Base-by-base conservation (phyloP, 2,888 invertebrate genomes). In the Drosophila infuscata region DNA sequence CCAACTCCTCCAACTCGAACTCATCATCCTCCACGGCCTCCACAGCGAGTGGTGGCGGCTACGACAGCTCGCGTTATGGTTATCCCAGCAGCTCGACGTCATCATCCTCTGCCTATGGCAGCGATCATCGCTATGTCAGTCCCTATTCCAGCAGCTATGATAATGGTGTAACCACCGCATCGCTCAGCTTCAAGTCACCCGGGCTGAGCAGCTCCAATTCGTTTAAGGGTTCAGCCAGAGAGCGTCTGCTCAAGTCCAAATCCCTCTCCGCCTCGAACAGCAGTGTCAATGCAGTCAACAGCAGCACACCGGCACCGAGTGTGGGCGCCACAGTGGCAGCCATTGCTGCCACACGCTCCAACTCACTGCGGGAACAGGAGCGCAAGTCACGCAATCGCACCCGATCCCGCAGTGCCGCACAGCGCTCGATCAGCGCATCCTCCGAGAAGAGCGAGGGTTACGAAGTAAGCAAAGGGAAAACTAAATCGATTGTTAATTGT, bases 381-480 rank as follows among this genome's bases (percentile, higher is more conserved):
- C 93, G 94, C 53, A 93, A 93, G 67, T 92, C 92, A 12, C 91
- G 93, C 25, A 92, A 90, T 70, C 91, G 93, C 25, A 92, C 92
- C 36, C 90, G 92, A 60, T 92, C 92, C 6, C 90, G 91, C 56
- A 92, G 91, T 36, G 92, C 92, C 7, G 92, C 92, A 0, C 91
- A 92, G 70, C 94, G 95, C 62, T 95, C 95, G 4, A 92, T 95
- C 70, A 96, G 96, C 92, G 94, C 96, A 81, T 95, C 95, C 56
- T 96, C 96, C 17, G 94, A 96, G 74, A 95, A 96, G 86, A 97
- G 97, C 71, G 97, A 97, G 94, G 97, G 97, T 94, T 97, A 97
- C 91, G 95, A 95, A 94, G 97, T 97, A 96, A 95, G 96, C 74
- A 58, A 48, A 15, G 6, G 25, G 15, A 32, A 38, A 12, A 51